Percentiles rank a stretch among this genome's conserved stretches.
These are phyloP conservation scores for Pogonus chalceus DNA, from an alignment of 1,140 invertebrate genomes.

Conservation along the genomic window DNA sequence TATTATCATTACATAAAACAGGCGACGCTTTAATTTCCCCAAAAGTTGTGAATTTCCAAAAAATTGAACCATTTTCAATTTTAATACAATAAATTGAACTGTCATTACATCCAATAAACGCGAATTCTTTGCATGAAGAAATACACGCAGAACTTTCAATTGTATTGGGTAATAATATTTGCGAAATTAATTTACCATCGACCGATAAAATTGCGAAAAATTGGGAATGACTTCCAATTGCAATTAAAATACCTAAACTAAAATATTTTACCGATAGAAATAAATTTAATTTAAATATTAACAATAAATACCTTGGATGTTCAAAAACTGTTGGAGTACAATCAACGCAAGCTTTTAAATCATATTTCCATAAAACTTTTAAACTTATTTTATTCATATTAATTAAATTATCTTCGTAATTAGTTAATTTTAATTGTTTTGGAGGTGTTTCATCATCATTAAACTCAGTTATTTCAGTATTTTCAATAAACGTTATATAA, in stretches of 20 bases:
- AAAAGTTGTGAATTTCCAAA: conserved; percentile 55
- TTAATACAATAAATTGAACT: conserved; percentile 51
- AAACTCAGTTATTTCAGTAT: neutral
- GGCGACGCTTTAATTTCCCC: conserved; percentile 57
- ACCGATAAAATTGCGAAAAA: conserved; percentile 42
- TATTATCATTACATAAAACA: conserved; percentile 30
- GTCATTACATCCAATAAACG: conserved; percentile 56
- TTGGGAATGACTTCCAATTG: conserved; percentile 53
- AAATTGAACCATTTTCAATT: conserved; percentile 40
- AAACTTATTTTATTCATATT: conserved; percentile 15
- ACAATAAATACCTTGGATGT: conserved; percentile 35
- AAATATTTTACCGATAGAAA: neutral
- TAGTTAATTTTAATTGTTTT: neutral
- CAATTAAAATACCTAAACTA: conserved; percentile 17
- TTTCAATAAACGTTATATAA: neutral
- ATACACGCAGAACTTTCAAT: conserved; percentile 32
- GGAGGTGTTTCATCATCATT: neutral
- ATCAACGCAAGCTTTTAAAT: conserved; percentile 65
- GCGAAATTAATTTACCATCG: conserved; percentile 30
- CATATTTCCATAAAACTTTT: conserved; percentile 41
- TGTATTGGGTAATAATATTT: conserved; percentile 27
- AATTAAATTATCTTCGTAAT: neutral
- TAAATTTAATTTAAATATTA: too few relatives aligned
- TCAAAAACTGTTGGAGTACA: conserved; percentile 48
- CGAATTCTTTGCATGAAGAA: conserved; percentile 33